A percentile compares a stretch with the other conserved stretches of the same genome.
Conservation (phyloP, 2,888 invertebrate species). For the Tachina lurida region DNA sequence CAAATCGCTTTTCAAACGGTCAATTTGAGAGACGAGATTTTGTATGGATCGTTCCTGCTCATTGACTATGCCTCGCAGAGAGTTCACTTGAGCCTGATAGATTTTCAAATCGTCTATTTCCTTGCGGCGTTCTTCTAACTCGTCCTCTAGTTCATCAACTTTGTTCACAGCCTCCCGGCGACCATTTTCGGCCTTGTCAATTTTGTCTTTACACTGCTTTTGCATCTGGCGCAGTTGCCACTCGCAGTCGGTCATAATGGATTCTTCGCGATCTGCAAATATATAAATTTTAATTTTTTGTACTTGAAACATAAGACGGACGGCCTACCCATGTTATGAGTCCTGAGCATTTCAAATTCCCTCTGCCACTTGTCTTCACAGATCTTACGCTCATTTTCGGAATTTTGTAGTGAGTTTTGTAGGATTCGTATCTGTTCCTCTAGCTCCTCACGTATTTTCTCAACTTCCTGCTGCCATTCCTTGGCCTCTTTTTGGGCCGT, state of each 20-base stretch:
- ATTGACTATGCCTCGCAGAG: constrained; percentile 84
- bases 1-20: constrained; percentile 84
- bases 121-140: constrained; percentile 77
- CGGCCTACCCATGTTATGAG: constrained; percentile 84
- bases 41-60: constrained; percentile 85
- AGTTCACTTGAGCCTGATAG: constrained; percentile 85
- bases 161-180: constrained; percentile 84
- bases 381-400: constrained; percentile 85
- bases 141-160: constrained; percentile 75
- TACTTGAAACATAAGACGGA: not conserved
- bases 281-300: not conserved
- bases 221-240: constrained; percentile 92
- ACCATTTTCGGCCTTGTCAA: constrained; percentile 86
- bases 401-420: constrained; percentile 85
- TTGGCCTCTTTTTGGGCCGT: constrained; percentile 80
- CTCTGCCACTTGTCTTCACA: constrained; percentile 86
- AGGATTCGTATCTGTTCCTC: constrained; percentile 84
- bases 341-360: constrained; percentile 86
- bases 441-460: constrained; percentile 83
- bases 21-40: constrained; percentile 84
- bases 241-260: constrained; percentile 91
- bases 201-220: constrained; percentile 86
- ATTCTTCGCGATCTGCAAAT: constrained; percentile 86
- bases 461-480: constrained; percentile 81
- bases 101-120: constrained; percentile 84